Percentiles rank a stretch among this genome's conserved stretches.
Evolutionary conservation across 2,888 invertebrate species (phyloP).

Genomic region (Hyposoter didymator): DNA sequence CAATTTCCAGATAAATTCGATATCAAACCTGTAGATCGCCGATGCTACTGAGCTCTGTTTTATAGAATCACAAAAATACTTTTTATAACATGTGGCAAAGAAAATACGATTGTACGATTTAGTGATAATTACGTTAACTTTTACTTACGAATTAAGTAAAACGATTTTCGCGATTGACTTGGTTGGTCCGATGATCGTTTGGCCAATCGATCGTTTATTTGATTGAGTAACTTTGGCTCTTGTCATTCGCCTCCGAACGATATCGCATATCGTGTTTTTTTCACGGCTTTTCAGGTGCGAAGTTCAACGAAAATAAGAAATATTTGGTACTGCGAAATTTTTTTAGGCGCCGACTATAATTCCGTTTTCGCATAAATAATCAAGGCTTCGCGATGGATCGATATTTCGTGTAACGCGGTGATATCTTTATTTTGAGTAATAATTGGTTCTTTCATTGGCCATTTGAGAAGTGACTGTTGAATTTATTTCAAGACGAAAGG

Average conservation of each 20-base stretch:
- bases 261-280: background rate
- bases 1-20: slow-evolving; percentile 10
- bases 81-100: slow-evolving; percentile 17
- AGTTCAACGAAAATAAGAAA: slow-evolving; percentile 5
- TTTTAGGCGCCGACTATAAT: background rate
- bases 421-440: background rate
- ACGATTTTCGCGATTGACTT: background rate
- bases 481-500: background rate
- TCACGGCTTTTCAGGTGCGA: background rate
- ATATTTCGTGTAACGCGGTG: background rate
- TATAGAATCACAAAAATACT: slow-evolving; percentile 43
- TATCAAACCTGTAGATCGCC: slow-evolving; percentile 20
- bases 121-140: slow-evolving; percentile 30
- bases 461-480: background rate
- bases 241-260: slow-evolving; percentile 12
- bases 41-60: background rate
- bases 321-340: background rate
- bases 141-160: slow-evolving; percentile 67
- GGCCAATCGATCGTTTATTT: background rate
- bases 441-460: background rate
- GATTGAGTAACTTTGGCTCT: background rate
- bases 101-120: background rate
- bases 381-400: background rate
- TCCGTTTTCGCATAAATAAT: background rate
- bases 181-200: slow-evolving; percentile 18